A percentile compares a stretch with the other conserved stretches of the same genome.
These are phyloP conservation scores for Deroplatys truncata DNA, from an alignment of 2,888 invertebrate species.

Conservation along the genomic window DNA sequence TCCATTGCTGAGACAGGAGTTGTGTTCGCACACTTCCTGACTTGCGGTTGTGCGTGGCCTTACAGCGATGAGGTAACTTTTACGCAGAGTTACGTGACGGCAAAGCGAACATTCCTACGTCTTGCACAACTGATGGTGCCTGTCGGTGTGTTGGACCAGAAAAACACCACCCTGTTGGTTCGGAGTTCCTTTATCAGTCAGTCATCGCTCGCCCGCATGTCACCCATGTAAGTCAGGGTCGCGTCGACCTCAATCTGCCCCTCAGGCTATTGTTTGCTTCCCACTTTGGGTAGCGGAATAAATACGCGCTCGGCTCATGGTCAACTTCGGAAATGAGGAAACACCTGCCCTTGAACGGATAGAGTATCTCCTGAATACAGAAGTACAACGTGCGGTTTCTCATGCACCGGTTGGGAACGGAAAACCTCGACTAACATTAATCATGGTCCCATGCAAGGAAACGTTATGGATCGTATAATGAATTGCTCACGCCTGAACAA, in stretches of 20 bases:
- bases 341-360: neutral
- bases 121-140: neutral
- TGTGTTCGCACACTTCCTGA: neutral
- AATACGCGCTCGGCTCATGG: neutral
- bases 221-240: neutral
- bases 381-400: neutral
- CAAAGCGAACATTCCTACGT: neutral
- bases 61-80: neutral
- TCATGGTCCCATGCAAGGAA: too few species aligned
- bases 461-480: too few species aligned
- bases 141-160: neutral
- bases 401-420: too few species aligned
- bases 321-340: neutral
- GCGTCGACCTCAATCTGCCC: neutral
- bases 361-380: neutral
- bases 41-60: too few species aligned
- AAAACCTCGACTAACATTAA: too few species aligned
- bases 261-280: neutral
- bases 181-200: too few species aligned
- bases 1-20: too few species aligned
- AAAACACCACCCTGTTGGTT: neutral
- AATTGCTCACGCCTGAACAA: too few species aligned
- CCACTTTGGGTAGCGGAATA: neutral
- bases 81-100: neutral
- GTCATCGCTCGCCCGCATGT: neutral